These are phyloP conservation scores for Globodera rostochiensis DNA, from an alignment of 1,140 invertebrate species.

Conservation along the genomic window DNA sequence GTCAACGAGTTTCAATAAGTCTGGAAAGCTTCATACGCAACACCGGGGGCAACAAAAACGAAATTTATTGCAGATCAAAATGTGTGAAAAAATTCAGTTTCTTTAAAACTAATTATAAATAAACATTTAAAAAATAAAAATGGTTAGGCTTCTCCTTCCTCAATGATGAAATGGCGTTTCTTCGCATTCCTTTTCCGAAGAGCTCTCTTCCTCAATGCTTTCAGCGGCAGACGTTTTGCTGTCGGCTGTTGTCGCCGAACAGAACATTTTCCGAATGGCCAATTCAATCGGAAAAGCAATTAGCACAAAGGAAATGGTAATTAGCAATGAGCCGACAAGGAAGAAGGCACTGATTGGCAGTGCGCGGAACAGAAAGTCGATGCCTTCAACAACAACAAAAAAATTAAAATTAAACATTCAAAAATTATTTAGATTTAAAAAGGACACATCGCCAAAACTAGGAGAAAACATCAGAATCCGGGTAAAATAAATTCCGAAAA, in stretches of 20 bases:
- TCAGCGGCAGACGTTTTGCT: background rate
- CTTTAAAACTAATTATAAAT: too few relatives aligned
- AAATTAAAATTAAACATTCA: constrained; percentile 16
- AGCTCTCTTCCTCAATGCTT: background rate
- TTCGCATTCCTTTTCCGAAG: background rate
- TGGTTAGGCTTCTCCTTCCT: too few relatives aligned
- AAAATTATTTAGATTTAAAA: background rate
- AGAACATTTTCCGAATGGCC: background rate
- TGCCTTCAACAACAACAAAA: constrained; percentile 43
- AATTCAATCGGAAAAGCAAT: constrained; percentile 48
- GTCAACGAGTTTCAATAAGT: too few relatives aligned
- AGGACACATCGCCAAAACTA: too few relatives aligned
- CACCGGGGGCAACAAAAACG: too few relatives aligned
- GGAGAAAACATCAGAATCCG: too few relatives aligned
- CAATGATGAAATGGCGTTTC: background rate
- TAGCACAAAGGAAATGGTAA: constrained; percentile 57
- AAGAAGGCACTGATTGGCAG: constrained; percentile 47
- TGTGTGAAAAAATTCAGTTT: too few relatives aligned
- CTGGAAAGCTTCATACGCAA: too few relatives aligned
- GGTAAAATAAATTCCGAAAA: background rate
- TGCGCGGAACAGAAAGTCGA: constrained; percentile 55
- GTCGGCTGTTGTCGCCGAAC: background rate
- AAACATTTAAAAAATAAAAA: too few relatives aligned
- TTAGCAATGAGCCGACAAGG: constrained; percentile 52
- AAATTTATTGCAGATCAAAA: too few relatives aligned